Conservation (phyloP, 37 sponge, comb jelly and placozoan genomes). For the Geodia barretti region DNA sequence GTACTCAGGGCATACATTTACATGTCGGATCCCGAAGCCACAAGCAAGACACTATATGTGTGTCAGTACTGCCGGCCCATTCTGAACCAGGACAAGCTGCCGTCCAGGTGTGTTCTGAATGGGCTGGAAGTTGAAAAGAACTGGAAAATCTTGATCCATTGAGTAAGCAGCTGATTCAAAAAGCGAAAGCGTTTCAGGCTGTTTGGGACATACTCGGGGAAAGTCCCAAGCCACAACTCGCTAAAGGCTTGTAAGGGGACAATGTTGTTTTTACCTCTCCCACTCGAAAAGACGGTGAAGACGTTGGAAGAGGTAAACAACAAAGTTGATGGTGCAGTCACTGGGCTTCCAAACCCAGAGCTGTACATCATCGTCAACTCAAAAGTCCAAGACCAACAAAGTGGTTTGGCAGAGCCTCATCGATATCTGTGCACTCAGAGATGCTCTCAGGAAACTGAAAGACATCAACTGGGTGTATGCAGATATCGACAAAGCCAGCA, state of each 20-base stretch:
- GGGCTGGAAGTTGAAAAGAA: constrained; percentile 37
- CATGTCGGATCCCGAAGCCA: constrained; percentile 1
- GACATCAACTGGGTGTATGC: constrained; percentile 67
- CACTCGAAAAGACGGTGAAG: constrained; percentile 35
- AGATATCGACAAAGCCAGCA: constrained; percentile 7
- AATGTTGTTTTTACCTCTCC: constrained; percentile 55
- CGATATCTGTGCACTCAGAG: constrained; percentile 18
- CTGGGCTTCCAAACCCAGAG: constrained; percentile 16
- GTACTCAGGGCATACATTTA: constrained; percentile 19
- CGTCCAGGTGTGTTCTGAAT: constrained; percentile 63
- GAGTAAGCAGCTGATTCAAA: constrained; percentile 54
- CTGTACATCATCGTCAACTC: constrained; percentile 47
- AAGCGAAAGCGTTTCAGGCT: constrained; percentile 63
- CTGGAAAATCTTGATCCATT: constrained; percentile 42
- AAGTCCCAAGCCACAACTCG: constrained; percentile 49
- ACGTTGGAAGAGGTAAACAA: constrained; percentile 36
- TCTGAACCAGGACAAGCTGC: constrained; percentile 44
- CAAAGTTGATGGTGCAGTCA: not conserved
- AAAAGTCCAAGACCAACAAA: constrained; percentile 30
- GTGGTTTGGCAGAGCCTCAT: constrained; percentile 52
- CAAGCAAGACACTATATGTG: constrained; percentile 15
- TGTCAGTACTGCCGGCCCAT: constrained; percentile 51
- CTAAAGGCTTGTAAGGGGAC: constrained; percentile 48
- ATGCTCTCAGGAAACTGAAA: constrained; percentile 18
- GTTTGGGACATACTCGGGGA: constrained; percentile 58